Evolutionary conservation across 2,113 vertebrate species (phyloP), one percentile per base, ranked within the genome.

Genomic region (Pituophis catenifer): DNA sequence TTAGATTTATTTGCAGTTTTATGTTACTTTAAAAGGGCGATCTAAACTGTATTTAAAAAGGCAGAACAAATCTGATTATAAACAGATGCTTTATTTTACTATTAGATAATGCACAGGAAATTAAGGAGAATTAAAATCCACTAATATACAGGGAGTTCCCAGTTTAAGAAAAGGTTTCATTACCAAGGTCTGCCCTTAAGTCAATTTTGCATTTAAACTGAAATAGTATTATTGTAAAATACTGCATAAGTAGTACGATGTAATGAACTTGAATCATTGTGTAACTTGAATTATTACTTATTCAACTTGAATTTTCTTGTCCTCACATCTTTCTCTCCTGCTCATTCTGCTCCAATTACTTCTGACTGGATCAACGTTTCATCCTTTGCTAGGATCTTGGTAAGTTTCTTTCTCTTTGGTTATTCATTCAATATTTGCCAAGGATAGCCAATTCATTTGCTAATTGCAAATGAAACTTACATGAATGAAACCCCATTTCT

Each of bases 391-490:
- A 38, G 54, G 29, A 86, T 90, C 55, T 53, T 86, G 92, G 75
- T 93, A 93, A 93, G 89, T 90, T 89, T 55, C 65, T 86, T 89
- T 52, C 38, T 88, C 13, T 54, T 91, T 55, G 52, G n/a, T 90
- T 62, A 62, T 59, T 59, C 19, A 9, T 13, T 4, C 8, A 50
- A 91, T 53, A 29, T 48, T 96, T 13, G 0, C 90, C 85, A 96
- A 93, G 93, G 59, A 91, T 92, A 96, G 96, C 88, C 93, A 96
- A 92, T 21, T n/a, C n/a, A n/a, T n/a, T n/a, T 54, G 91, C 89
- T 94, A 93, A 62, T 94, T 94, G 92, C 89, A 95, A 96, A 95
- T 88, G 57, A 70, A 94, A 94, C 65, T 93, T 90, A 12, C 55
- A 53, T 53, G 29, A 65, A 65, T 29, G 11, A 65, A 65, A n/a